Evolutionary conservation across 2,888 invertebrate species (phyloP), one percentile per base, ranked within the genome.

Genomic region (Microctonus brassicae): DNA sequence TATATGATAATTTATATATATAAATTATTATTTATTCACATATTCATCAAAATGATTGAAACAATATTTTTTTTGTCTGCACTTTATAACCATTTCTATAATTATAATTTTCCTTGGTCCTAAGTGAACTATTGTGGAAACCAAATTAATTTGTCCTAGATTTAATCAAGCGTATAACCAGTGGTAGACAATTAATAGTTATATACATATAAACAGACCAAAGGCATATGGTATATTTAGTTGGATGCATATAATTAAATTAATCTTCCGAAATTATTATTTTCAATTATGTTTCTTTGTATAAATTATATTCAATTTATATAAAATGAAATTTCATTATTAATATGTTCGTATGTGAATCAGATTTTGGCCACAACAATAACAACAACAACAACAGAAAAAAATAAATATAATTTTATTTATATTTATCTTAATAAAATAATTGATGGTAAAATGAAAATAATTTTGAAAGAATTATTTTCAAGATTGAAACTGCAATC

Each of bases 71-170:
- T 39, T n/a, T n/a, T n/a, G n/a, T n/a, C n/a, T n/a, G n/a, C n/a
- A 0, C 13, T 13, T 13, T 39, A 4, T 13, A 39, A 13, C 39
- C 39, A 39, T 39, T 39, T 4, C n/a, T 78, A 78, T 78, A 78
- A 79, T 79, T 79, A 80, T 75, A 73, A 79, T 82, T 79, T 77
- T 77, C 75, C 73, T 74, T 62, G 42, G 61, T 57, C 73, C 70
- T 42, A 70, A 42, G 73, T 57, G 20, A 17, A 29, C 29, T 26
- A 57, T 57, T 57, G 57, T 29, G 26, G 24, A 57, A 57, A 57
- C 13, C 7, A 57, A n/a, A 57, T 57, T 29, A 57, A 57, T 57
- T 57, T 57, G 13, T 9, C 13, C 4, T 57, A 26, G 22, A 24
- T 26, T n/a, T 57, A 57, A 57, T 57, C 13, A 17, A 57, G 29